Evolutionary conservation across 2,888 invertebrate genomes (phyloP).

Genomic region (Pantelozetes paolii): DNA sequence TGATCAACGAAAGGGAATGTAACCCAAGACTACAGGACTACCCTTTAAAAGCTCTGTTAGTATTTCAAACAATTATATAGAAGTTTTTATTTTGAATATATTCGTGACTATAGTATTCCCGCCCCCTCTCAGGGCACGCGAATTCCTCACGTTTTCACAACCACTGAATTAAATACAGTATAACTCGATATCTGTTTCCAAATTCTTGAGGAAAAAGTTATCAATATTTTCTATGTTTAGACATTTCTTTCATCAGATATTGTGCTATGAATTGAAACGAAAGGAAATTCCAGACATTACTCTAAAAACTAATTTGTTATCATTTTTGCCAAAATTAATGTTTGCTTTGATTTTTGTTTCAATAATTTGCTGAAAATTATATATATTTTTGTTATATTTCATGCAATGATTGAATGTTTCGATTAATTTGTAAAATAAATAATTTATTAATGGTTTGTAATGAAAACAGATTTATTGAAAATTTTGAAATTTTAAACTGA

Average conservation of each 20-base stretch:
- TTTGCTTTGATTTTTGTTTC: too few species aligned
- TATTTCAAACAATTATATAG: not conserved
- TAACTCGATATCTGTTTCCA: not conserved
- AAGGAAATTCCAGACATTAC: slow-evolving; percentile 15
- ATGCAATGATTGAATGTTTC: too few species aligned
- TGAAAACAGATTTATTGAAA: too few species aligned
- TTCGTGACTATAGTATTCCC: slow-evolving; percentile 16
- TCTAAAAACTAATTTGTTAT: not conserved
- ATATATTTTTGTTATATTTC: too few species aligned
- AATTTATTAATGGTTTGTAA: too few species aligned
- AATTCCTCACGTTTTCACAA: slow-evolving; percentile 18
- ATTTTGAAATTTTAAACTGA: too few species aligned
- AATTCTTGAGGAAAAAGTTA: not conserved
- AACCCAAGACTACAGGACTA: not conserved
- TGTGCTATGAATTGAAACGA: not conserved
- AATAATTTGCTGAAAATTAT: too few species aligned
- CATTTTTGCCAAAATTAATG: too few species aligned
- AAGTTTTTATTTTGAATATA: slow-evolving; percentile 11
- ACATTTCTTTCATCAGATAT: slow-evolving; percentile 6
- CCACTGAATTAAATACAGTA: not conserved
- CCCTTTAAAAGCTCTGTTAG: slow-evolving; percentile 20
- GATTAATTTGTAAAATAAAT: too few species aligned
- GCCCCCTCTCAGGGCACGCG: slow-evolving; percentile 29
- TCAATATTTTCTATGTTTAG: not conserved
- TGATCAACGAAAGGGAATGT: not conserved